Evolutionary conservation across 2,888 invertebrate genomes (phyloP).

Genomic region (Xestia ashworthii): DNA sequence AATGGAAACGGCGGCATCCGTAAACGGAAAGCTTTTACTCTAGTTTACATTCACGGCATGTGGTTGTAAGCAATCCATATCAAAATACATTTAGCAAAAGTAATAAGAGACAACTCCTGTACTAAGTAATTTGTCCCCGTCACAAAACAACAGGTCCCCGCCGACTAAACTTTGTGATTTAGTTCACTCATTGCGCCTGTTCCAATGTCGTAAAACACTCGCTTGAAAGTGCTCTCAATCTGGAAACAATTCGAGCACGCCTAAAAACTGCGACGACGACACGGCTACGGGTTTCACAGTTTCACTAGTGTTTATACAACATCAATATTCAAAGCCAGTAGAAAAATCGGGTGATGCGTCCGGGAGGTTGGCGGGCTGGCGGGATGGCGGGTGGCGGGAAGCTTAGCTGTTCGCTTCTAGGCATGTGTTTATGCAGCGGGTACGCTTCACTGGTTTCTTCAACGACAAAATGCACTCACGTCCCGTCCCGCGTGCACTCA

Average conservation of each 20-base stretch:
- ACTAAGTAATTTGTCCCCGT: conserved; percentile 62
- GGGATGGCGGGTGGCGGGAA: conserved; percentile 34
- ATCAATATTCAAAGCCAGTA: conserved; percentile 85
- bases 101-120: conserved; percentile 43
- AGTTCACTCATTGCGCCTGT: conserved; percentile 60
- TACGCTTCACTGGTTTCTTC: conserved; percentile 84
- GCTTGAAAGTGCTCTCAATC: conserved; percentile 63
- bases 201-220: conserved; percentile 65
- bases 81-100: conserved; percentile 41
- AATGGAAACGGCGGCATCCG: conserved; percentile 35
- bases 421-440: conserved; percentile 83
- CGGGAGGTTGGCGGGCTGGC: conserved; percentile 34
- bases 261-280: conserved; percentile 70
- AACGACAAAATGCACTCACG: conserved; percentile 90
- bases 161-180: conserved; percentile 65
- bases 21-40: conserved; percentile 46
- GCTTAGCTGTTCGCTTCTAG: conserved; percentile 77
- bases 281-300: conserved; percentile 58
- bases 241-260: conserved; percentile 60
- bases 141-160: conserved; percentile 62
- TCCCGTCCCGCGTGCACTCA: conserved; percentile 80
- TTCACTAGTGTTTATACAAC: conserved; percentile 76
- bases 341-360: conserved; percentile 79
- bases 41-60: conserved; percentile 17
- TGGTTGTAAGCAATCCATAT: conserved; percentile 37